Percentiles rank a stretch among this genome's conserved stretches.
These are phyloP conservation scores for Plodia interpunctella DNA, from an alignment of 1,140 invertebrate species.

Conservation along the genomic window DNA sequence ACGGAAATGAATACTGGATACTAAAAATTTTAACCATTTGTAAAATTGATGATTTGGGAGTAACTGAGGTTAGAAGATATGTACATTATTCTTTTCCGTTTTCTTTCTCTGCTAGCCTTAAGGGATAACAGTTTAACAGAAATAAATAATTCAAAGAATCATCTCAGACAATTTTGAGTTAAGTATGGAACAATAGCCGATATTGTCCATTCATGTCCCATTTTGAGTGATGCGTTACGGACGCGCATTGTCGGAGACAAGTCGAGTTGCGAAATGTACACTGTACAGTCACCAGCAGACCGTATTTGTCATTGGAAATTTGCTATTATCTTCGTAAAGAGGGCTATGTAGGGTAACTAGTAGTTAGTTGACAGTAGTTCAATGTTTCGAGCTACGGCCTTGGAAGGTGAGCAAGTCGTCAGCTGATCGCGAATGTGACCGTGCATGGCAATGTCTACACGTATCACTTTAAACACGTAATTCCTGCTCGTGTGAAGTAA, in stretches of 20 bases:
- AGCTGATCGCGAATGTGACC: neutral
- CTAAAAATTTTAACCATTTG: neutral
- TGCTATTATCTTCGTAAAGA: no score
- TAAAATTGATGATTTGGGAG: no score
- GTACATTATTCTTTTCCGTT: no score
- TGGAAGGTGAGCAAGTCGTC: neutral
- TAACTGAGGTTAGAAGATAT: no score
- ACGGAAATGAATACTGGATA: neutral
- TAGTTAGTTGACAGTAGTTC: neutral
- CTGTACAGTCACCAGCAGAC: no score
- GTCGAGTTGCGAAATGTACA: neutral
- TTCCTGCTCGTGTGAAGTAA: neutral
- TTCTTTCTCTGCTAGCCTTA: no score
- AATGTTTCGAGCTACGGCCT: neutral
- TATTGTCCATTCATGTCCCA: neutral
- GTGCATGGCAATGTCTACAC: neutral
- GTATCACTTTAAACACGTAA: neutral
- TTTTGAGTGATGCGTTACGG: conserved; percentile 1
- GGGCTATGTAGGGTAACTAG: no score
- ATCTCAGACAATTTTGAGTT: neutral
- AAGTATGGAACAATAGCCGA: neutral
- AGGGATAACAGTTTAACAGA: no score
- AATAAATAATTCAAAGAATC: neutral
- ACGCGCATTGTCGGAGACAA: neutral
- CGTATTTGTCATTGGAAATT: no score